Base-by-base conservation (phyloP, 2,888 invertebrate species). In the Aspidapion aeneum region DNA sequence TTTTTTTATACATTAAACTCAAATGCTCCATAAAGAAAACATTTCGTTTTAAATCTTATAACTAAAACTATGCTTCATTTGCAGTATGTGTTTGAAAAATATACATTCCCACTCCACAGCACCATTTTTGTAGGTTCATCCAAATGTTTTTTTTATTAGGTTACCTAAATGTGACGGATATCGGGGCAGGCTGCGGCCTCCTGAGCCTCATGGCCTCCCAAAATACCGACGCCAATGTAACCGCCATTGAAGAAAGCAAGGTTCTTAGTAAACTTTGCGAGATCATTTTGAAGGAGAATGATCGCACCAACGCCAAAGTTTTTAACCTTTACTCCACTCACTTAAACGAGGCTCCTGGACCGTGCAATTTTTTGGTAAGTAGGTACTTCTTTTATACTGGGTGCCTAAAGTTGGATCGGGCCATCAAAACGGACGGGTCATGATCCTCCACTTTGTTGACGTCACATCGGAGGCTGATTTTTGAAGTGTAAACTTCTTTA, bases 171-270 rank as follows among this genome's bases (percentile, higher is more conserved):
- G 86, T 92, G 17, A 77, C 92, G 49, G 93, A 93, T 74, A 84
- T 93, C 68, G 93, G 93, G 1, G 84, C 90, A 49, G 93, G 93
- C 1, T 90, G 90, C 65, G 92, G 92, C 0, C 76, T 93, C 19
- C 79, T 93, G 22, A 87, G 90, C 69, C 78, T 92, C 71, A 89
- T 87, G 78, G 89, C 90, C n/a, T 72, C 75, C 7, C 68, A 69
- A 57, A 59, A 72, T 58, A 62, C 73, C 54, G 86, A 87, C 1
- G 75, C 77, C 61, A 74, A 78, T n/a, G 81, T 90, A 7, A 83
- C 83, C 68, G 90, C 88, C 12, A 87, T 91, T 73, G 93, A 93
- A 77, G 82, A 82, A 64, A 89, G 88, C 22, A 80, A 84, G 64
- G 80, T 84, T 0, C 88, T 93, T 86, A 80, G 82, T 52, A 78